phyloP scores from a whole-genome alignment of 2,113 vertebrate species.

The Charina bottae region DNA sequence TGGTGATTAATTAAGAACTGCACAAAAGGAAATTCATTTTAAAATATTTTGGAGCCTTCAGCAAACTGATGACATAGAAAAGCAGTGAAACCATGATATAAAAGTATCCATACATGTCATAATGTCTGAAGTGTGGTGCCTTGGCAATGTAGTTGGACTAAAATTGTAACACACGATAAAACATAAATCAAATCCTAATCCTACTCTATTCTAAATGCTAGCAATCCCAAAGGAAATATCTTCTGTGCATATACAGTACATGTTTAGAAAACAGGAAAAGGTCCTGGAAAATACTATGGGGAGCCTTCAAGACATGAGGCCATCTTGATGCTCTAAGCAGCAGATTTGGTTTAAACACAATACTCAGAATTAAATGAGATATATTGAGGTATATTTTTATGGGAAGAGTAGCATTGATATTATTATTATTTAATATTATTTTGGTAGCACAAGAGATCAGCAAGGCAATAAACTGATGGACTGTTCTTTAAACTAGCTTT shows the following conservation, averaged over 20 bases:
- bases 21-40: neutral
- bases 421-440: neutral
- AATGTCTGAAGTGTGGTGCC: neutral
- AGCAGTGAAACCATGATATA: neutral
- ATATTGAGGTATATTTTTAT: neutral
- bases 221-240: no score
- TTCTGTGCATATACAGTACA: no score
- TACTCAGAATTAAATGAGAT: neutral
- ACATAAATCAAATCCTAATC: neutral
- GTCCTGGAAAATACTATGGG: neutral
- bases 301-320: neutral
- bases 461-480: neutral
- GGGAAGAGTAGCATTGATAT: neutral
- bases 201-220: neutral
- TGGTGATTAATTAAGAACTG: neutral
- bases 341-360: neutral
- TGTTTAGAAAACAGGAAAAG: no score
- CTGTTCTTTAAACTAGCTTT: no score
- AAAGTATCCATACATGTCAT: neutral
- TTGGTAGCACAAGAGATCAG: neutral
- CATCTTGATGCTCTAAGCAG: neutral
- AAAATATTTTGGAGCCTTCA: neutral
- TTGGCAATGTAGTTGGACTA: neutral
- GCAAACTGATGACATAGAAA: neutral
- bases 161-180: neutral